Percentiles rank a stretch among this genome's conserved stretches.
phyloP scores from a whole-genome alignment of 2,797 vertebrate genomes.

The Acanthis flammea region DNA sequence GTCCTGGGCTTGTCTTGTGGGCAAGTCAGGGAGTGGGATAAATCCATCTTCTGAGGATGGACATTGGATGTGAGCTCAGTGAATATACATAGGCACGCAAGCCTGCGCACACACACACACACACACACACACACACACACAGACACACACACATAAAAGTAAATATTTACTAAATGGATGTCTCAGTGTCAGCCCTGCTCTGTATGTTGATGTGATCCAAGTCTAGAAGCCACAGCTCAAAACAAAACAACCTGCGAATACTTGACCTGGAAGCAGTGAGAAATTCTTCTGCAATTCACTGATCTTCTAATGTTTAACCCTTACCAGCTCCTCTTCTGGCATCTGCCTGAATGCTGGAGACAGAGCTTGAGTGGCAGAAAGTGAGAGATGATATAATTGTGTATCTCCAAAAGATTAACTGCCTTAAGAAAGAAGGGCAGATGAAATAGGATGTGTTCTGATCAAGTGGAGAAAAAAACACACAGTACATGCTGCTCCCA shows the following conservation, averaged over 20 bases:
- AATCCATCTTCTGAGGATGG: neutral
- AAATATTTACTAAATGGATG: slow-evolving; percentile 49
- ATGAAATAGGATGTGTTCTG: neutral
- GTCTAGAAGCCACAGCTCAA: slow-evolving; percentile 35
- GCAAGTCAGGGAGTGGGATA: neutral
- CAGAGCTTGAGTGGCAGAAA: neutral
- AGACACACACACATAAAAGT: slow-evolving; percentile 1
- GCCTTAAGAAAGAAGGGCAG: neutral
- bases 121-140: neutral
- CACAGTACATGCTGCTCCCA: neutral
- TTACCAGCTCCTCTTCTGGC: neutral
- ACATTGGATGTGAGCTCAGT: neutral
- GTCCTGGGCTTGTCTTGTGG: neutral
- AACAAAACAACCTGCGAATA: slow-evolving; percentile 60
- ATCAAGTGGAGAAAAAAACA: neutral
- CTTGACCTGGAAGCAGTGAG: slow-evolving; percentile 38
- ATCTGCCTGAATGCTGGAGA: neutral
- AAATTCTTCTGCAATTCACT: neutral
- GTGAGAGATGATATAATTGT: neutral
- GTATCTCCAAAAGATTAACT: neutral
- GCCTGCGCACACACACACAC: neutral
- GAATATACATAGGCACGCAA: neutral
- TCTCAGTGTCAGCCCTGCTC: neutral
- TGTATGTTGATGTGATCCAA: slow-evolving; percentile 22
- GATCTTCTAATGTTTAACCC: neutral